Evolutionary conservation across 2,888 invertebrate species (phyloP), one percentile per base, ranked within the genome.

Genomic region (Drosophila vallismaia): DNA sequence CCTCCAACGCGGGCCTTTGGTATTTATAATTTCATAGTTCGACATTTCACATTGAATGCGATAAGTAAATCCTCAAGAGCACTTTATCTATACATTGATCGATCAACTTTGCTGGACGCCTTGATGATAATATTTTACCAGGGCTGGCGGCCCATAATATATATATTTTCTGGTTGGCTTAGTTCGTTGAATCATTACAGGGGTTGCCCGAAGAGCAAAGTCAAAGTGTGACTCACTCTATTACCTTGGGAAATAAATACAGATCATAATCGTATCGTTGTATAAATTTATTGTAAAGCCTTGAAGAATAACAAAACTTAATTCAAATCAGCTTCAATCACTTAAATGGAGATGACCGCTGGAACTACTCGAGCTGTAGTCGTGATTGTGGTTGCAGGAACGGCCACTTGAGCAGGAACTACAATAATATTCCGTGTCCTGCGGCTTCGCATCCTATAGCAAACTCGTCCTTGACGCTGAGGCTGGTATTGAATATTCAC

Each of bases 111-210:
- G 28, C 12, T 31, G 4, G 62, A 9, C 24, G 14, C 9, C 0
- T 44, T 19, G 9, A 14, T 49, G 62, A 63, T 44, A 63, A 31
- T 44, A 24, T 40, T 33, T 31, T 14, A 24, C 42, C 12, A 33
- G 33, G 5, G 3, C 5, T 44, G 33, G 24, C 12, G 28, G 9
- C 1, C 9, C 19, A 4, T 0, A 10, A 10, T 8, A 44, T 44
- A 42, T 8, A 8, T 3, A 7, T 14, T 44, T 10, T 5, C 10
- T 44, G 44, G 8, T 44, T 44, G 5, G 24, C 44, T 44, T 24
- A 24, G 24, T 24, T 24, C 44, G 5, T 19, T 44, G 24, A 44
- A 44, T 44, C 44, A 44, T 24, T 5, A n/a, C 3, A 36, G 44
- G 44, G 44, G 44, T 44, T 44, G 44, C 44, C 44, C 10, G 10